phyloP scores from a whole-genome alignment of 37 sponge, comb jelly and placozoan genomes.

The Hormiphora californensis region DNA sequence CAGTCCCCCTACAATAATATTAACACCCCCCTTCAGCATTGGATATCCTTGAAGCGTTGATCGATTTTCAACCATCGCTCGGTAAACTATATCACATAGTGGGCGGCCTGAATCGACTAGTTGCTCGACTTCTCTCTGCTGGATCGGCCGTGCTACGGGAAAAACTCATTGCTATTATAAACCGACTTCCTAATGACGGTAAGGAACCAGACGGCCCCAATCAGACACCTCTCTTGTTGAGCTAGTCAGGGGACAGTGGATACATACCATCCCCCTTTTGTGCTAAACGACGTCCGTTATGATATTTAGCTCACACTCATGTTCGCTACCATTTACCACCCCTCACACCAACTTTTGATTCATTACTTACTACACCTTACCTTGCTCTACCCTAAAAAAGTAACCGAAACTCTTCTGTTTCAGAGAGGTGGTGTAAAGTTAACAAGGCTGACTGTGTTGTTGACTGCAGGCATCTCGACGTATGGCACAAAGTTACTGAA shows the following conservation, averaged over 20 bases:
- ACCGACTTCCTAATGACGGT: constrained; percentile 27
- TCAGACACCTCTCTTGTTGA: too few species aligned
- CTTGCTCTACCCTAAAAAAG: too few species aligned
- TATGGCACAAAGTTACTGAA: constrained; percentile 39
- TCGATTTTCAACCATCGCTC: constrained; percentile 23
- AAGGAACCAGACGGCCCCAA: too few species aligned
- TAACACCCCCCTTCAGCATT: neutral
- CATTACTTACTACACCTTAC: too few species aligned
- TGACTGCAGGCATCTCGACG: constrained; percentile 36
- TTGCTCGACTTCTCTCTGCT: neutral
- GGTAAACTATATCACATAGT: constrained; percentile 31
- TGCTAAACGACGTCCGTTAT: too few species aligned
- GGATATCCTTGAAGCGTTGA: constrained; percentile 40
- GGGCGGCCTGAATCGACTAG: constrained; percentile 31
- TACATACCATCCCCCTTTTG: too few species aligned
- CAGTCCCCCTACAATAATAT: too few species aligned
- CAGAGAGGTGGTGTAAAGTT: constrained; percentile 38
- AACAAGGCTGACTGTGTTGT: constrained; percentile 40
- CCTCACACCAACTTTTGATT: too few species aligned
- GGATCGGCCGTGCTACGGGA: neutral
- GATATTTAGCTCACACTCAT: too few species aligned
- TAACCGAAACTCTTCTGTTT: too few species aligned
- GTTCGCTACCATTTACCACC: too few species aligned
- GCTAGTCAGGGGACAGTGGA: too few species aligned
- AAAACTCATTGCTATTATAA: constrained; percentile 30